Evolutionary conservation across 2,113 vertebrate genomes (phyloP).

Genomic region (Lampris incognitus): DNA sequence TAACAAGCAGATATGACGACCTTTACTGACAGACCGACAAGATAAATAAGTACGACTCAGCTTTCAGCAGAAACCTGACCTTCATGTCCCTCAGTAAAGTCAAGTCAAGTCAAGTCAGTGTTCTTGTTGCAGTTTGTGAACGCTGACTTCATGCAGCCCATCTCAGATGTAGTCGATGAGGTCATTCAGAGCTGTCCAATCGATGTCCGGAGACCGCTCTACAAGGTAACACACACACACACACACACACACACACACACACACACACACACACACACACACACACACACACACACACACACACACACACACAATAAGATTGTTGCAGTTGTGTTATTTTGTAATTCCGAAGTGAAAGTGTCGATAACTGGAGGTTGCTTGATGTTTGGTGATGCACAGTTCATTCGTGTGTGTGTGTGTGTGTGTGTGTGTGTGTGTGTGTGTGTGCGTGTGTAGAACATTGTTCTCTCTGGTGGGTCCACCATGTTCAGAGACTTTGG

Average conservation of each 20-base stretch:
- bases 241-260: neutral
- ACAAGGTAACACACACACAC: constrained; percentile 32
- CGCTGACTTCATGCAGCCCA: constrained; percentile 63
- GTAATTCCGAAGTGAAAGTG: neutral
- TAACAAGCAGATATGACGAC: too few relatives aligned
- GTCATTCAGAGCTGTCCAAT: constrained; percentile 67
- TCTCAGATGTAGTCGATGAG: constrained; percentile 60
- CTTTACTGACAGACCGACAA: too few relatives aligned
- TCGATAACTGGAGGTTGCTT: too few relatives aligned
- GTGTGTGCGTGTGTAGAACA: constrained; percentile 49
- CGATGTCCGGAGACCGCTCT: constrained; percentile 56
- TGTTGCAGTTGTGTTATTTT: neutral
- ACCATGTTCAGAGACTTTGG: constrained; percentile 88
- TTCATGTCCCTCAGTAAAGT: too few relatives aligned
- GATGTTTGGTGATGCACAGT: neutral
- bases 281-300: neutral
- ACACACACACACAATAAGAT: neutral
- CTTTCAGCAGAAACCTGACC: too few relatives aligned
- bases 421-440: neutral
- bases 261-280: neutral
- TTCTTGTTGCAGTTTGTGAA: constrained; percentile 57
- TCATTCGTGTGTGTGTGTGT: constrained; percentile 4
- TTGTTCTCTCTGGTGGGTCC: constrained; percentile 64
- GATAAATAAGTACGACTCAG: too few relatives aligned
- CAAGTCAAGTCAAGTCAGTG: neutral